Conservation (phyloP, 2,797 vertebrate species). For the Sebastes oblongus region DNA sequence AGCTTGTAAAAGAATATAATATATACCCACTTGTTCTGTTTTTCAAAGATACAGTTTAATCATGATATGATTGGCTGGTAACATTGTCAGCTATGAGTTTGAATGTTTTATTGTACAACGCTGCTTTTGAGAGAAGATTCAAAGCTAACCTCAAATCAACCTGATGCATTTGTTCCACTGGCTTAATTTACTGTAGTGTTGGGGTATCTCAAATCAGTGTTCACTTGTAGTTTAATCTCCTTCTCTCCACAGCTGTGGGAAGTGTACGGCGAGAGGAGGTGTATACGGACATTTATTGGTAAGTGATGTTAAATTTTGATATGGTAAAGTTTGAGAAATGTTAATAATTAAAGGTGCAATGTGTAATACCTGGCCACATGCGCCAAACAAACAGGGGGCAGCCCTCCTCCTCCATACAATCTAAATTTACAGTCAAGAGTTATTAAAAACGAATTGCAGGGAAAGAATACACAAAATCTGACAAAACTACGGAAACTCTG, state of each 20-base stretch:
- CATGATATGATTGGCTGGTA: not conserved
- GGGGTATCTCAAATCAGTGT: not conserved
- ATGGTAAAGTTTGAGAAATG: not conserved
- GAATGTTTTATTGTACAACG: not conserved
- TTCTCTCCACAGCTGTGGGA: constrained; percentile 89
- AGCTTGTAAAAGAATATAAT: not conserved
- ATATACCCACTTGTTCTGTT: not conserved
- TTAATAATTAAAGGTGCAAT: not conserved
- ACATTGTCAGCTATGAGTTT: not conserved
- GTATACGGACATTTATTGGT: constrained; percentile 96
- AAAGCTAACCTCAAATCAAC: not conserved
- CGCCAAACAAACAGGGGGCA: too few relatives aligned
- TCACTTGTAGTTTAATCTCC: not conserved
- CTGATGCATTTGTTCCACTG: not conserved
- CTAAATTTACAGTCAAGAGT: too few relatives aligned
- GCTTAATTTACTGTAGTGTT: not conserved
- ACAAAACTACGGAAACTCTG: too few relatives aligned
- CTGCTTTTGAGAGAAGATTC: not conserved
- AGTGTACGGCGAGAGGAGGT: constrained; percentile 93
- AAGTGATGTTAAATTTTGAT: constrained; percentile 55
- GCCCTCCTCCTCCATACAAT: too few relatives aligned
- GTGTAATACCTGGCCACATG: too few relatives aligned
- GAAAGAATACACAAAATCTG: too few relatives aligned
- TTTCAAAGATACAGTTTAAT: not conserved
- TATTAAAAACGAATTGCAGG: too few relatives aligned